These are phyloP conservation scores for Helicoverpa zea DNA, from an alignment of 1,140 invertebrate genomes.

Conservation along the genomic window DNA sequence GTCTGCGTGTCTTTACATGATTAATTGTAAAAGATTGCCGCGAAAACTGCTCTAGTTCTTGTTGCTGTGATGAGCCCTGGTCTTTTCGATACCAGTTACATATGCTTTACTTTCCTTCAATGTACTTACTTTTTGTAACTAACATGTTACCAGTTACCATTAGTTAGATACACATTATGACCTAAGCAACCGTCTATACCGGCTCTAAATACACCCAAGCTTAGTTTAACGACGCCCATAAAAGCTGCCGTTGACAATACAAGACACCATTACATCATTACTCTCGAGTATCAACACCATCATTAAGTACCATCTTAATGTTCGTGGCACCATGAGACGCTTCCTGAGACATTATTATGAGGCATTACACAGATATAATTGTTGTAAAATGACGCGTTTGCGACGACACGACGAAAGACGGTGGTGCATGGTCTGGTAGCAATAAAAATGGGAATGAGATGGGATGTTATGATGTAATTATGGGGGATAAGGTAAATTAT, in stretches of 20 bases:
- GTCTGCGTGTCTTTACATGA: too few relatives aligned
- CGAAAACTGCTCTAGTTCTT: too few relatives aligned
- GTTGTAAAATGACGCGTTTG: conserved; percentile 8
- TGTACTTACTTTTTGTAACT: too few relatives aligned
- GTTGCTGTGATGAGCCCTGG: too few relatives aligned
- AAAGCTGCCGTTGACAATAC: conserved; percentile 23
- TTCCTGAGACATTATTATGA: conserved; percentile 21
- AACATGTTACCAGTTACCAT: too few relatives aligned
- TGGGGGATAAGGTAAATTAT: too few relatives aligned
- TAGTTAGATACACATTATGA: too few relatives aligned
- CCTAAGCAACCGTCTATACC: not conserved
- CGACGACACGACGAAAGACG: not conserved
- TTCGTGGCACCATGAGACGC: conserved; percentile 9
- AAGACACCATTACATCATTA: conserved; percentile 21
- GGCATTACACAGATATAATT: conserved; percentile 27
- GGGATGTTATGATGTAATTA: too few relatives aligned
- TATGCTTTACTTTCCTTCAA: too few relatives aligned
- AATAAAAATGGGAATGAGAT: not conserved
- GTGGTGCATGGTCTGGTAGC: not conserved
- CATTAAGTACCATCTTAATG: conserved; percentile 37
- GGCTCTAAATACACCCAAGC: not conserved
- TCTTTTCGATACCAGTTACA: too few relatives aligned
- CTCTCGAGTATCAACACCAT: conserved; percentile 10
- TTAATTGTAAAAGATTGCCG: too few relatives aligned
- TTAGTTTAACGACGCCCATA: conserved; percentile 1